Base-by-base conservation (phyloP, 1,140 invertebrate species). In the Drosophila cardini region DNA sequence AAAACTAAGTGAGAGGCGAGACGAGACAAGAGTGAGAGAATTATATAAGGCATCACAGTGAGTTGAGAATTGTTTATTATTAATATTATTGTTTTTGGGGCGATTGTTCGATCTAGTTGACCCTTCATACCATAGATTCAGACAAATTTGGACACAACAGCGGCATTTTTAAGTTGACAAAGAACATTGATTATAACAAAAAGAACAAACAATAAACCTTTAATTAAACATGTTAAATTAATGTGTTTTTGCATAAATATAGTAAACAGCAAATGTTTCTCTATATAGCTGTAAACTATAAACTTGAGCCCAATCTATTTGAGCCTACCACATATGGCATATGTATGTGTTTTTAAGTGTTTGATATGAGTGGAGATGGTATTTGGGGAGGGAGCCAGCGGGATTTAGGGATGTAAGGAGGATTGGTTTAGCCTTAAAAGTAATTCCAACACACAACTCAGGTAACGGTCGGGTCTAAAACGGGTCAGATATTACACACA, bases 111-210 rank as follows among this genome's bases (percentile, higher is more conserved):
- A 40, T 10, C 11, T 40, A 10, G 4, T 11, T 40, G 30, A 45
- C 38, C 53, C 38, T 63, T 61, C 38, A 50, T 43, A 75, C 58
- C 52, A 56, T 52, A 34, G 38, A 52, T 36, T 63, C 18, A 34
- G 42, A 63, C 43, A 63, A 45, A 15, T 62, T 52, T 48, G 36
- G 30, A 56, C 57, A 62, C 57, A 63, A 73, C 71, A 72, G 55
- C 63, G 63, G 32, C 46, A 60, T 45, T n/a, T 11, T 2, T 13
- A 40, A 63, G 10, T 26, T 45, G 62, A 34, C 50, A 48, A 62
- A 46, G 34, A 26, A 62, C 16, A 73, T 21, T 40, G 34, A 46
- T 30, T 9, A 15, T 9, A 15, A 61, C n/a, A 52, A 34, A 50
- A 34, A 68, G 18, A 68, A 55, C 32, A 68, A 40, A 58, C 30